Evolutionary conservation across 1,140 invertebrate species (phyloP).

Genomic region (Venustaconcha ellipsiformis): DNA sequence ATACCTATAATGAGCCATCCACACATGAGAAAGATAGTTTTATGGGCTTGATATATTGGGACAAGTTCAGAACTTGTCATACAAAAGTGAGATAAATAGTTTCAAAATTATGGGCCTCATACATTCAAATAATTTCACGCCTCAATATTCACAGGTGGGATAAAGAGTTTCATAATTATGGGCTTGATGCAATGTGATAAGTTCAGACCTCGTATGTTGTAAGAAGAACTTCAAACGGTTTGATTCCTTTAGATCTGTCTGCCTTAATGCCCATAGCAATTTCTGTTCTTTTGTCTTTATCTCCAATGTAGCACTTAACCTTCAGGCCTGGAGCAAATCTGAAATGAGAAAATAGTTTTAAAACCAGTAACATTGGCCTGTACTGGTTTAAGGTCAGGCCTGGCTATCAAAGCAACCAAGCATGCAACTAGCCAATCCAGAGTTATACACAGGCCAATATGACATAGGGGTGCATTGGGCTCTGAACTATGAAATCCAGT

Average conservation of each 20-base stretch:
- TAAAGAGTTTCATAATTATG: neutral
- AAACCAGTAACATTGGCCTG: neutral
- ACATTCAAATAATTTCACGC: too few species aligned
- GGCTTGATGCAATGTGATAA: neutral
- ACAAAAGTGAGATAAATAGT: too few species aligned
- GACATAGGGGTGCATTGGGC: too few species aligned
- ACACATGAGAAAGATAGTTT: too few species aligned
- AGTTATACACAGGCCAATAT: neutral
- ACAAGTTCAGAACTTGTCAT: too few species aligned
- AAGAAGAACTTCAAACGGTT: conserved; percentile 64
- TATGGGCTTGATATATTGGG: too few species aligned
- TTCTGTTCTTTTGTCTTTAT: conserved; percentile 59
- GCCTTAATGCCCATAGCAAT: conserved; percentile 50
- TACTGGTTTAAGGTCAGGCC: neutral
- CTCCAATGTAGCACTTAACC: conserved; percentile 60
- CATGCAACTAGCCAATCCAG: neutral
- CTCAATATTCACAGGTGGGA: neutral
- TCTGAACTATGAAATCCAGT: too few species aligned
- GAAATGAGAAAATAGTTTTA: conserved; percentile 13
- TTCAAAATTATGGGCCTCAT: too few species aligned
- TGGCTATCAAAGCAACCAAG: neutral
- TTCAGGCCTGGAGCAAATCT: conserved; percentile 62
- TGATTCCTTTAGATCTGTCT: conserved; percentile 29
- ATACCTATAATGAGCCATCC: too few species aligned
- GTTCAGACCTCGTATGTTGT: conserved; percentile 66